Evolutionary conservation across 2,797 vertebrate species (phyloP).

Genomic region (Hippocampus kuda): DNA sequence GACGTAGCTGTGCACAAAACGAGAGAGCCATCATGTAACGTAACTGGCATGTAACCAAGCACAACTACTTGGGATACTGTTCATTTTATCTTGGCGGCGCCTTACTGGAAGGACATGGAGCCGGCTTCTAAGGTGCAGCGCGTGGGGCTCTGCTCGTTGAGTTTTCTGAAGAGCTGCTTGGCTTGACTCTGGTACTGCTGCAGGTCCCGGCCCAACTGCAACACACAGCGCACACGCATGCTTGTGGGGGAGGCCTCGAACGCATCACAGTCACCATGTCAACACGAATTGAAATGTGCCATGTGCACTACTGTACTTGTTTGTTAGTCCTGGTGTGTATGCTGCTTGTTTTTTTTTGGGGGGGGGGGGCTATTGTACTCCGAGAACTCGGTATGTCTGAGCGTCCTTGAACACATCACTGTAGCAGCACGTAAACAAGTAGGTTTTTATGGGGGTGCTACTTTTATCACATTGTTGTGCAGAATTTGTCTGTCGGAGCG

Average conservation of each 20-base stretch:
- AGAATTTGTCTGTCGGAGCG: too few relatives aligned
- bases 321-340: too few relatives aligned
- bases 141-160: slow-evolving; percentile 94
- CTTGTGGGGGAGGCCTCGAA: background rate
- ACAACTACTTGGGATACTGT: background rate
- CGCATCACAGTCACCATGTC: background rate
- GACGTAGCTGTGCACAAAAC: slow-evolving; percentile 71
- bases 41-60: background rate
- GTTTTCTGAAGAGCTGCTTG: slow-evolving; percentile 92
- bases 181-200: slow-evolving; percentile 98
- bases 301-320: too few relatives aligned
- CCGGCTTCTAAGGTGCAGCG: slow-evolving; percentile 95
- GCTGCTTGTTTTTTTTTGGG: background rate
- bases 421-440: too few relatives aligned
- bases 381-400: too few relatives aligned
- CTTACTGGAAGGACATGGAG: slow-evolving; percentile 93
- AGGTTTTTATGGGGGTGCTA: too few relatives aligned
- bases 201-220: slow-evolving; percentile 86
- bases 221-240: background rate
- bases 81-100: slow-evolving; percentile 25
- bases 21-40: too few relatives aligned
- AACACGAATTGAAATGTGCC: too few relatives aligned
- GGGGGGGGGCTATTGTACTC: too few relatives aligned
- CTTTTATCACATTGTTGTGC: too few relatives aligned
- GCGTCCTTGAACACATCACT: too few relatives aligned